phyloP scores from a whole-genome alignment of 2,797 vertebrate species.

The Peromyscus nudipes region DNA sequence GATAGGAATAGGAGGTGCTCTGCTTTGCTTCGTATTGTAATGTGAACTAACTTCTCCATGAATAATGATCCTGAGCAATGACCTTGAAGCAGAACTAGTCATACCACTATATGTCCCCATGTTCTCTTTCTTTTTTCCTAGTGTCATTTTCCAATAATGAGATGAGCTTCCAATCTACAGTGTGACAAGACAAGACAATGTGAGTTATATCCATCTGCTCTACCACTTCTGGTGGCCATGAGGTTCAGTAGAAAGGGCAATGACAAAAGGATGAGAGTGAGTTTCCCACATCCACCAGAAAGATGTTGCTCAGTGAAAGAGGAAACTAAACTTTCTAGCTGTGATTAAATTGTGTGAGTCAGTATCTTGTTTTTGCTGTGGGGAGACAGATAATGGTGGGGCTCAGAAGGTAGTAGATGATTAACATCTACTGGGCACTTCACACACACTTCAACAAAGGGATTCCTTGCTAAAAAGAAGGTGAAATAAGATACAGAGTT shows the following conservation, averaged over 20 bases:
- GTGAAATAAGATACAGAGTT: not conserved
- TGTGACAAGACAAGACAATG: not conserved
- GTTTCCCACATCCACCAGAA: not conserved
- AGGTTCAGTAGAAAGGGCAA: not conserved
- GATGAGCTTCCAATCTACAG: not conserved
- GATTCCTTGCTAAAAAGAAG: not conserved
- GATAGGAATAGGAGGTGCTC: not conserved
- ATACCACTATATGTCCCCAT: not conserved
- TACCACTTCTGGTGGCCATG: not conserved
- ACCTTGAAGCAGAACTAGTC: not conserved
- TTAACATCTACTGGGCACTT: not conserved
- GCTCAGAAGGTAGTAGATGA: not conserved
- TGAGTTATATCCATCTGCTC: not conserved
- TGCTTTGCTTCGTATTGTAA: not conserved
- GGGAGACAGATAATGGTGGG: not conserved
- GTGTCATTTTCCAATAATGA: not conserved
- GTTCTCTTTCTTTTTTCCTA: not conserved
- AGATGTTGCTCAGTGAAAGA: not conserved
- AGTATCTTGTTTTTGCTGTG: not conserved
- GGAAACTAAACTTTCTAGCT: not conserved
- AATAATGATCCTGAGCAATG: not conserved
- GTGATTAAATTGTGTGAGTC: not conserved
- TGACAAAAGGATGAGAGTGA: not conserved
- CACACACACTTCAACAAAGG: not conserved
- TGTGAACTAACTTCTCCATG: not conserved